Base-by-base conservation (phyloP, 2,113 vertebrate genomes). In the Pseudopodoces humilis region DNA sequence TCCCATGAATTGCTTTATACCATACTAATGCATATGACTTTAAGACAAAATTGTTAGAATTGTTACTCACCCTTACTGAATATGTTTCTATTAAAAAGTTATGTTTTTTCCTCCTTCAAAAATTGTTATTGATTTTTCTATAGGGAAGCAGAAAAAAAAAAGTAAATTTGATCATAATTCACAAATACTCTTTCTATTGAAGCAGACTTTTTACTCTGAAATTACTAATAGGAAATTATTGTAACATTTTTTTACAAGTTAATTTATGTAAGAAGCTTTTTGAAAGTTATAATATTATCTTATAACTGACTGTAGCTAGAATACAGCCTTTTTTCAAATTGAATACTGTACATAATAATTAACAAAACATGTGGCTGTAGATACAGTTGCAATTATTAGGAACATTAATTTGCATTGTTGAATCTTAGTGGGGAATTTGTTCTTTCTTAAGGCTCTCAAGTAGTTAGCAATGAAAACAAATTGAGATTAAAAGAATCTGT, bases 51-150 rank as follows among this genome's bases (percentile, higher is more conserved):
- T 65, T 85, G 70, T 65, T 72, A 79, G 71, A 95, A 69, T 21
- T 13, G 10, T 88, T 92, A 68, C 16, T 82, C 15, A 60, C 62
- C 30, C 55, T 74, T 69, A 86, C 78, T 58, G 43, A 79, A 62
- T 86, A 60, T 62, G 81, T 77, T 94, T 94, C 75, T 94, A 31
- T 69, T 76, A 6, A 80, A 93, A 94, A 77, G 64, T 59, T 76
- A 20, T 47, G 53, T 3, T 49, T 89, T 95, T 41, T 83, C 43
- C 71, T 93, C 95, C 71, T 95, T n/a, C 52, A 62, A 91, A 88
- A 92, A 92, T 74, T 83, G 64, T 92, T 92, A 35, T 39, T 96
- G 92, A 53, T 65, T 94, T 91, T 90, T 84, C 71, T 94, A 70
- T 43, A 71, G 88, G 85, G 59, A 90, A 81, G 55, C 62, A 70